Conservation (phyloP, 2,888 invertebrate species). For the Cryptocheilus praepositus region DNA sequence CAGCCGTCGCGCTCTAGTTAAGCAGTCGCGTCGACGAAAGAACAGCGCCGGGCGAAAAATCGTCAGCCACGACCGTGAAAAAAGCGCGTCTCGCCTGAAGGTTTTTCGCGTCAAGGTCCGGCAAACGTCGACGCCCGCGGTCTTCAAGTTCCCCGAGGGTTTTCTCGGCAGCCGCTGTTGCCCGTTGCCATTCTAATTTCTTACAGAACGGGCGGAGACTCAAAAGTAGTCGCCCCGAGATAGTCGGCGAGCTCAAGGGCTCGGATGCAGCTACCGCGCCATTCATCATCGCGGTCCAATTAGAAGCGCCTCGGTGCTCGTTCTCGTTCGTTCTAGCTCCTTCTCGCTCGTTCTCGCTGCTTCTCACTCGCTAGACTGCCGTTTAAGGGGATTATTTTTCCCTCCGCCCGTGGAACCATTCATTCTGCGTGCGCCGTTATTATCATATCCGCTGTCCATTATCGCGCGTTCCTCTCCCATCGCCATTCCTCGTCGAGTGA, state of each 20-base stretch:
- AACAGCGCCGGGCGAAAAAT: neutral
- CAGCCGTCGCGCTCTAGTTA: conserved; percentile 27
- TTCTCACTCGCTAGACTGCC: neutral
- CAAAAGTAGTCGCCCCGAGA: conserved; percentile 9
- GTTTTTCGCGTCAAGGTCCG: conserved; percentile 8
- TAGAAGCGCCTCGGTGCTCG: conserved; percentile 27
- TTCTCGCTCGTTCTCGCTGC: neutral
- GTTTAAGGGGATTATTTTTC: too few relatives aligned
- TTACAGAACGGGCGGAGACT: conserved; percentile 24
- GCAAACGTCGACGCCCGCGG: neutral
- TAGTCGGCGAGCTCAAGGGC: conserved; percentile 27
- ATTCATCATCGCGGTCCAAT: conserved; percentile 45
- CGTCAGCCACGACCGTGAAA: neutral
- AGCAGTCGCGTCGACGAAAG: conserved; percentile 22
- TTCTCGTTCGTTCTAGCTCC: neutral
- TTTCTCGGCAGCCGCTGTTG: conserved; percentile 23
- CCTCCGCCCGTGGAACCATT: too few relatives aligned
- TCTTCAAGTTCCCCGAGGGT: conserved; percentile 16
- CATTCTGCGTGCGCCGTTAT: too few relatives aligned
- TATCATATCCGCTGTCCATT: too few relatives aligned
- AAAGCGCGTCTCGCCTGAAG: neutral
- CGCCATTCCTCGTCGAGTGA: too few relatives aligned
- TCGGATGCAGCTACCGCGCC: conserved; percentile 23
- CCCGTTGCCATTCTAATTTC: conserved; percentile 39
- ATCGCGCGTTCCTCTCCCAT: too few relatives aligned